A percentile compares a stretch with the other conserved stretches of the same genome.
These are phyloP conservation scores for Hemithea aestivaria DNA, from an alignment of 2,888 invertebrate genomes.

Conservation along the genomic window DNA sequence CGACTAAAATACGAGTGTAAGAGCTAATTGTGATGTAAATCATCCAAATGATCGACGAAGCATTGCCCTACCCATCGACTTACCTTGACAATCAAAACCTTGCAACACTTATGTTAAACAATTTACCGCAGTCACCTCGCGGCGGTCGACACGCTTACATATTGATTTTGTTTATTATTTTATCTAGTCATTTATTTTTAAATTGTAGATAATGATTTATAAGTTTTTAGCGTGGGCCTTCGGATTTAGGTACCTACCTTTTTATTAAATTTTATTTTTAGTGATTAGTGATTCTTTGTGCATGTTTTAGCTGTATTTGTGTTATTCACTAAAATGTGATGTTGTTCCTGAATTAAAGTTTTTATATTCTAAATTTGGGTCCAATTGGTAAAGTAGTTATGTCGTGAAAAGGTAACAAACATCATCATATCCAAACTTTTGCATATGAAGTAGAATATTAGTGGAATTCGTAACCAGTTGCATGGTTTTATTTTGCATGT, in stretches of 20 bases:
- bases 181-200: background rate
- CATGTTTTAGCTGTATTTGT: slow-evolving; percentile 1
- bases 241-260: slow-evolving; percentile 9
- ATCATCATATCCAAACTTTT: too few species aligned
- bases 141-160: slow-evolving; percentile 8
- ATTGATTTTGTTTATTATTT: background rate
- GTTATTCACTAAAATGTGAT: too few species aligned
- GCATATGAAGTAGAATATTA: too few species aligned
- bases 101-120: slow-evolving; percentile 70
- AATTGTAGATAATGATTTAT: slow-evolving; percentile 6
- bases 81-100: slow-evolving; percentile 13
- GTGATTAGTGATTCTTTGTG: background rate
- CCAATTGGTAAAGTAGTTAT: too few species aligned
- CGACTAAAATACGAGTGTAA: too few species aligned
- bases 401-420: too few species aligned
- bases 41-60: background rate
- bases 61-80: slow-evolving; percentile 1
- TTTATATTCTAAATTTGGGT: too few species aligned
- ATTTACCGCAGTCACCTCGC: slow-evolving; percentile 19
- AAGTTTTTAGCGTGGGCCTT: slow-evolving; percentile 13
- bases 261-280: slow-evolving; percentile 2
- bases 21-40: too few species aligned
- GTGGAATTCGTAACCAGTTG: too few species aligned
- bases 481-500: too few species aligned
- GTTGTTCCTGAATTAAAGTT: too few species aligned